Evolutionary conservation across 2,888 invertebrate genomes (phyloP).

Genomic region (Apodemia duryi): DNA sequence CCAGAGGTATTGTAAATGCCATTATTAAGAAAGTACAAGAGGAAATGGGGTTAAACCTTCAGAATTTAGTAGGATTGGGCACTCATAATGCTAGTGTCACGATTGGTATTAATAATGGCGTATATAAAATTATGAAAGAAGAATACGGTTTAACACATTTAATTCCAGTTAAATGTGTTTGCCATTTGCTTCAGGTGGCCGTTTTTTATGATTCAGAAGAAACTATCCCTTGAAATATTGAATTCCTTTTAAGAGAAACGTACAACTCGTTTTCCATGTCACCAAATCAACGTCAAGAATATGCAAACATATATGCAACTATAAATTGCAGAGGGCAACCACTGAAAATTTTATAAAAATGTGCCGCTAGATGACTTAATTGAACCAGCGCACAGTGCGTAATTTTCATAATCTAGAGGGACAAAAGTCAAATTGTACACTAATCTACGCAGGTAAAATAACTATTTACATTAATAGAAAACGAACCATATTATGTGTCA

Average conservation of each 20-base stretch:
- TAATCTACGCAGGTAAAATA: conserved; percentile 4
- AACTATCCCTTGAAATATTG: background rate
- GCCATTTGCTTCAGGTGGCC: too few species aligned
- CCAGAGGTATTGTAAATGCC: background rate
- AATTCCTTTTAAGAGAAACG: background rate
- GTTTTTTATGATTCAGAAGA: too few species aligned
- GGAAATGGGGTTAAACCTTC: background rate
- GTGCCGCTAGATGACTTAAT: background rate
- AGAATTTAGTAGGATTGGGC: background rate
- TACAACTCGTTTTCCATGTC: background rate
- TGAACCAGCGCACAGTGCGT: background rate
- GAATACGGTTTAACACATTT: too few species aligned
- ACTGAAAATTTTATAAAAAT: background rate
- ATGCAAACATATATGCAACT: background rate
- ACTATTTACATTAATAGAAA: too few species aligned
- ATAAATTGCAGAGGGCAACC: too few species aligned
- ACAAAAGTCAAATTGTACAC: background rate
- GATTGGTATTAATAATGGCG: background rate
- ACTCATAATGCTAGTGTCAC: background rate
- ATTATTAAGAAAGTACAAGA: background rate
- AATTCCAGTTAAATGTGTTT: too few species aligned
- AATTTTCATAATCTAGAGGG: conserved; percentile 13
- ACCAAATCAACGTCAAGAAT: background rate
- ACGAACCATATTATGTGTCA: too few species aligned
- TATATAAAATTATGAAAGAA: background rate